Evolutionary conservation across 2,888 invertebrate genomes (phyloP).

Genomic region (Criorhina ranunculi): DNA sequence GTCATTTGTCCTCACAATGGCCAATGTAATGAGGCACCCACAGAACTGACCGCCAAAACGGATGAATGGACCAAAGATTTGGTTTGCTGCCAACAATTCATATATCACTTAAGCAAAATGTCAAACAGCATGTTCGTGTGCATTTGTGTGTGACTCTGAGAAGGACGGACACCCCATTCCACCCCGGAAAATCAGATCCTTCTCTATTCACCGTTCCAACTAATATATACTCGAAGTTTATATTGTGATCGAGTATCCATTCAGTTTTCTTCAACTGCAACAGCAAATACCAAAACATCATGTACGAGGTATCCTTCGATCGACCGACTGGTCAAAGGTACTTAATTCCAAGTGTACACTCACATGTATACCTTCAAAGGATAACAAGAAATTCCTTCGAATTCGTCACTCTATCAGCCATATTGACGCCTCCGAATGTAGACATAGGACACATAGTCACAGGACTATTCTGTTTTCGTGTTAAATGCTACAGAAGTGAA

Average conservation of each 20-base stretch:
- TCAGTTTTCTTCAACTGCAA: slow-evolving; percentile 53
- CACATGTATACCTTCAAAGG: not conserved
- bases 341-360: slow-evolving; percentile 54
- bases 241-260: slow-evolving; percentile 62
- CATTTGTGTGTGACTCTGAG: slow-evolving; percentile 43
- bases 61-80: not conserved
- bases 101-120: slow-evolving; percentile 66
- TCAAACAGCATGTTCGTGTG: slow-evolving; percentile 60
- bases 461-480: slow-evolving; percentile 40
- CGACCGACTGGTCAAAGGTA: slow-evolving; percentile 50
- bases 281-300: slow-evolving; percentile 37
- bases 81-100: slow-evolving; percentile 20
- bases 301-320: not conserved
- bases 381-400: slow-evolving; percentile 56
- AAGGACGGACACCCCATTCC: not conserved
- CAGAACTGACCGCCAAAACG: slow-evolving; percentile 23
- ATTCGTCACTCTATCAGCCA: slow-evolving; percentile 69
- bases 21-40: slow-evolving; percentile 26
- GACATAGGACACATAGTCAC: slow-evolving; percentile 1
- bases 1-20: slow-evolving; percentile 4
- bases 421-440: slow-evolving; percentile 67
- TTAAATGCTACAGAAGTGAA: slow-evolving; percentile 50
- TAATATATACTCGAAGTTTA: slow-evolving; percentile 64
- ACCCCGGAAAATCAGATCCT: slow-evolving; percentile 32
- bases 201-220: slow-evolving; percentile 7